A percentile compares a stretch with the other conserved stretches of the same genome.
Conservation (phyloP, 2,888 invertebrate genomes). For the Melitaea athalia region DNA sequence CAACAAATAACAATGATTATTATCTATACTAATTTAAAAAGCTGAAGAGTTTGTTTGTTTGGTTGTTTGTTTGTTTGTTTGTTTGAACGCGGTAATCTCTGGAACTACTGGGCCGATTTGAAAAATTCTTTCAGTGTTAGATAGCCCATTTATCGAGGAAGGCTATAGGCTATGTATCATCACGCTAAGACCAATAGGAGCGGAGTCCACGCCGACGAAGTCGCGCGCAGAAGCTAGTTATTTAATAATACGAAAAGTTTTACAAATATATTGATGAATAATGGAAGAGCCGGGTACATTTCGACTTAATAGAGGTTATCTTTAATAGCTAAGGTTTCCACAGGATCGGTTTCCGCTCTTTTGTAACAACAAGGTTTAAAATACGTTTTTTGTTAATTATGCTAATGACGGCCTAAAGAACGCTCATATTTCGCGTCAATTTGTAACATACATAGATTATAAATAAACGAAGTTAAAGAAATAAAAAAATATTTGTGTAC, state of each 20-base stretch:
- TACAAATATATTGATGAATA: not conserved
- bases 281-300: conserved; percentile 2
- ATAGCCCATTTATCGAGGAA: too few relatives aligned
- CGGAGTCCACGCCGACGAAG: too few relatives aligned
- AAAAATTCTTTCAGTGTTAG: too few relatives aligned
- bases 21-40: too few relatives aligned
- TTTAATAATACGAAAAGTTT: not conserved
- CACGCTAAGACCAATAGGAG: too few relatives aligned
- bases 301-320: conserved; percentile 8
- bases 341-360: conserved; percentile 41
- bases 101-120: too few relatives aligned
- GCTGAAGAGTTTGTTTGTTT: too few relatives aligned
- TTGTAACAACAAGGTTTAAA: conserved; percentile 28
- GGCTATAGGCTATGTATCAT: too few relatives aligned
- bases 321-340: conserved; percentile 35
- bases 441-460: conserved; percentile 6
- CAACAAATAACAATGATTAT: not conserved
- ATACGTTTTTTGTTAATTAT: conserved; percentile 38
- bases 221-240: not conserved
- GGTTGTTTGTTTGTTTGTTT: too few relatives aligned
- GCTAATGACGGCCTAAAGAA: conserved; percentile 32
- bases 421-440: conserved; percentile 34
- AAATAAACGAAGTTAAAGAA: not conserved
- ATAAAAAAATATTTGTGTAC: too few relatives aligned
- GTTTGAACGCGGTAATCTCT: too few relatives aligned